These are phyloP conservation scores for Hydropsyche tenuis DNA, from an alignment of 1,140 invertebrate genomes.

Conservation along the genomic window DNA sequence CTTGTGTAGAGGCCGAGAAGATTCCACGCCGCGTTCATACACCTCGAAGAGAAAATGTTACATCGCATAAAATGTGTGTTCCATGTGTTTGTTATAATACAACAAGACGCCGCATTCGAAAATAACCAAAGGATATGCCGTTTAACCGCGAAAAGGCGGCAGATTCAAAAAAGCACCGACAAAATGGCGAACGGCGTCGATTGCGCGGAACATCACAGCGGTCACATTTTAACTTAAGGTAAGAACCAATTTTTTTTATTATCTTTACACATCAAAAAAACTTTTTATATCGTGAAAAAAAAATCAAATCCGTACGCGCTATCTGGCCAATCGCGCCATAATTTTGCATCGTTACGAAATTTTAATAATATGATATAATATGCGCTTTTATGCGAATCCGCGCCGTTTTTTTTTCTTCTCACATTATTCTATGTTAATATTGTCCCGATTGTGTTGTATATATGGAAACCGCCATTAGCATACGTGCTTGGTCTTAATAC, in stretches of 20 bases:
- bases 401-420: too few relatives aligned
- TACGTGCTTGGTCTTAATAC: too few relatives aligned
- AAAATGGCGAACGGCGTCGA: constrained; percentile 7
- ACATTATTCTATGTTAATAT: too few relatives aligned
- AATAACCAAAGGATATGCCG: not conserved
- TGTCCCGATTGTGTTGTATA: too few relatives aligned
- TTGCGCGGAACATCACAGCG: constrained; percentile 25
- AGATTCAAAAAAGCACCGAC: not conserved
- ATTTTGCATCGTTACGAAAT: too few relatives aligned
- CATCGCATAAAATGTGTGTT: constrained; percentile 41
- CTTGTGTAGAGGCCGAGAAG: constrained; percentile 43
- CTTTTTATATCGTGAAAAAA: too few relatives aligned
- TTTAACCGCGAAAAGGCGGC: not conserved
- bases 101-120: constrained; percentile 36
- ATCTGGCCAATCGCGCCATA: too few relatives aligned
- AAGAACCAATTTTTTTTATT: constrained; percentile 40
- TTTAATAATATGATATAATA: too few relatives aligned
- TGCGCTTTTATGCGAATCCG: too few relatives aligned
- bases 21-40: constrained; percentile 18
- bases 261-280: too few relatives aligned
- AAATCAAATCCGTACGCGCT: too few relatives aligned
- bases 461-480: too few relatives aligned
- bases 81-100: constrained; percentile 41
- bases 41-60: constrained; percentile 28
- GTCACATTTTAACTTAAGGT: constrained; percentile 46